A percentile compares a stretch with the other conserved stretches of the same genome.
Evolutionary conservation across 2,113 vertebrate genomes (phyloP).

Genomic region (Epinephelus cyanopodus): DNA sequence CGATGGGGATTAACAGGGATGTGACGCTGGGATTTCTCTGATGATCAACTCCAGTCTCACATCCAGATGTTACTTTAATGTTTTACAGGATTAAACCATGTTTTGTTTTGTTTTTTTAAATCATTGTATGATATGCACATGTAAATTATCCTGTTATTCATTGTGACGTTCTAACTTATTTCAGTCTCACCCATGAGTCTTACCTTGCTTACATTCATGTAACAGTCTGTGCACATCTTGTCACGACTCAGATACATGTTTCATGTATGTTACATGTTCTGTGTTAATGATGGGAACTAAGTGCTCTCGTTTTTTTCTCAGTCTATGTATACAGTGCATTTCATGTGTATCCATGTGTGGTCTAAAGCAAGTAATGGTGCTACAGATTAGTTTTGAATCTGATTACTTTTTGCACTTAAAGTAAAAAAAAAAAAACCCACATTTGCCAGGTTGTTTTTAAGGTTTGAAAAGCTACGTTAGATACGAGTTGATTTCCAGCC

Average conservation of each 20-base stretch:
- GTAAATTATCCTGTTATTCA: constrained; percentile 29
- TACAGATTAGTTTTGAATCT: constrained; percentile 19
- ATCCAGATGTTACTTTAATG: constrained; percentile 1
- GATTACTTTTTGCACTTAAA: constrained; percentile 25
- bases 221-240: constrained; percentile 20
- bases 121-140: constrained; percentile 36
- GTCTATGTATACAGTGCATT: constrained; percentile 3
- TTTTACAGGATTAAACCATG: constrained; percentile 38
- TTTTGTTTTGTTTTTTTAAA: constrained; percentile 39
- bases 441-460: constrained; percentile 15
- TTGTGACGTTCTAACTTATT: constrained; percentile 60
- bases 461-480: neutral
- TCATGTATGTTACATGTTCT: neutral
- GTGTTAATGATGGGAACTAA: neutral
- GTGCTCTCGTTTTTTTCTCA: neutral
- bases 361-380: constrained; percentile 52
- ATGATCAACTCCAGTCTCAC: neutral
- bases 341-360: neutral
- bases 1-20: constrained; percentile 7
- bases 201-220: constrained; percentile 11
- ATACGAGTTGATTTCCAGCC: constrained; percentile 1
- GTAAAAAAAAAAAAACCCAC: constrained; percentile 4
- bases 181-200: constrained; percentile 21
- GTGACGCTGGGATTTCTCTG: constrained; percentile 1
- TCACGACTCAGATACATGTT: constrained; percentile 9